Percentiles rank a stretch among this genome's conserved stretches.
Evolutionary conservation across 2,888 invertebrate genomes (phyloP).

Genomic region (Hypomecis punctinalis): DNA sequence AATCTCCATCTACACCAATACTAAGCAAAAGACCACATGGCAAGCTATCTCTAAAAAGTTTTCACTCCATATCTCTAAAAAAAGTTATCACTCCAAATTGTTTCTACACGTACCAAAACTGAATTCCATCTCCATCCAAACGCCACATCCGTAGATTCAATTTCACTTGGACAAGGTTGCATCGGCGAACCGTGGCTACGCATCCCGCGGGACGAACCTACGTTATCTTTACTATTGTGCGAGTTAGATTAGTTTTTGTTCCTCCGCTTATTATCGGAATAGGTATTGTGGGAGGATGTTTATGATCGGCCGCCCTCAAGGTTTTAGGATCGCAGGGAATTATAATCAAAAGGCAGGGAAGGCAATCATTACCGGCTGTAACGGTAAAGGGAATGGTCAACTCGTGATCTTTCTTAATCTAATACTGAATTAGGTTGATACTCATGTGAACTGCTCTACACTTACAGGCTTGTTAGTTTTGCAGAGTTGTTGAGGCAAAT

Average conservation of each 20-base stretch:
- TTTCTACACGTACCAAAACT: neutral
- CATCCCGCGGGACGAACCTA: conserved; percentile 63
- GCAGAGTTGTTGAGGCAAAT: too few relatives aligned
- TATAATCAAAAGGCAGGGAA: conserved; percentile 12
- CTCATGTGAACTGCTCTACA: too few relatives aligned
- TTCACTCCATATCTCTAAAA: neutral
- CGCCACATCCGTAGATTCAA: neutral
- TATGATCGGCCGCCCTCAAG: conserved; percentile 31
- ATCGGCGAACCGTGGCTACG: conserved; percentile 60
- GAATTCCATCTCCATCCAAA: neutral
- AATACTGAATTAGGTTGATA: too few relatives aligned
- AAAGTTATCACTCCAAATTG: neutral
- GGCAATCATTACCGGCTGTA: neutral
- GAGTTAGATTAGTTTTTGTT: conserved; percentile 81
- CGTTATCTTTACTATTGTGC: conserved; percentile 75
- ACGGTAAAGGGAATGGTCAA: neutral
- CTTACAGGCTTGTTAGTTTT: too few relatives aligned
- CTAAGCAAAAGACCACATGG: too few relatives aligned
- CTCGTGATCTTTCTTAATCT: too few relatives aligned
- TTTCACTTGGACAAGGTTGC: conserved; percentile 41
- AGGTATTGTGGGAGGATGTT: conserved; percentile 39
- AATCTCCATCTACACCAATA: too few relatives aligned
- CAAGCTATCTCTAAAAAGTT: neutral
- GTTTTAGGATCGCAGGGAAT: conserved; percentile 28
- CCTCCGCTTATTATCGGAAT: conserved; percentile 68